Base-by-base conservation (phyloP, 2,797 vertebrate genomes). In the Aythya fuligula region DNA sequence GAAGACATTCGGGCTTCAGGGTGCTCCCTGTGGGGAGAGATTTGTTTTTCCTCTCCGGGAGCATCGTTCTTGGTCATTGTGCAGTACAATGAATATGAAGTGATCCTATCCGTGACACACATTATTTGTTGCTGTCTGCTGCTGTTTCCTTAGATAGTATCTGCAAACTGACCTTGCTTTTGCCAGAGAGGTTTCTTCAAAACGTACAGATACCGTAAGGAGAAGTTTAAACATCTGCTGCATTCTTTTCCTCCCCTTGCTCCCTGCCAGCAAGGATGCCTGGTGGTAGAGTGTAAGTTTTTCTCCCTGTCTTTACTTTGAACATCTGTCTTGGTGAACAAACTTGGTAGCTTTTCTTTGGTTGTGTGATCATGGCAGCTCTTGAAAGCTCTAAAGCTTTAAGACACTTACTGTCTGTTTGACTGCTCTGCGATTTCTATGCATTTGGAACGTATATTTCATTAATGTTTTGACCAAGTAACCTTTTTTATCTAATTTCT, bases 401-500 rank as follows among this genome's bases (percentile, higher is more conserved):
- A 64, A 80, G 64, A 39, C 4, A 6, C 13, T 69, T 92, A 57
- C 16, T 88, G 54, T 86, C 43, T 91, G 30, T 85, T 90, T 79
- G 87, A 92, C 84, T 21, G 14, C 24, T 69, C 32, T 47, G 34
- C 69, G n/a, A 60, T 38, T 69, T 36, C 14, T 39, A 39, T 39
- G 61, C 25, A 28, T 62, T 62, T 32, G 45, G 34, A 34, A 60
- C 43, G 39, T 39, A 38, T 87, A 60, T 84, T 86, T 49, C 56
- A 80, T 28, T 62, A 84, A 85, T 67, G 28, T 91, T 95, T 82
- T 73, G 75, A 89, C 81, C 65, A 93, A 90, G 56, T 82, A 89
- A 65, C 39, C 15, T 89, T 97, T 96, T 95, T 21, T 85, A 86
- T 64, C 62, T 61, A 4, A 77, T 67, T 89, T 78, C 62, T 95